Evolutionary conservation across 2,113 vertebrate species (phyloP), one percentile per base, ranked within the genome.

Genomic region (Stegostoma tigrinum): DNA sequence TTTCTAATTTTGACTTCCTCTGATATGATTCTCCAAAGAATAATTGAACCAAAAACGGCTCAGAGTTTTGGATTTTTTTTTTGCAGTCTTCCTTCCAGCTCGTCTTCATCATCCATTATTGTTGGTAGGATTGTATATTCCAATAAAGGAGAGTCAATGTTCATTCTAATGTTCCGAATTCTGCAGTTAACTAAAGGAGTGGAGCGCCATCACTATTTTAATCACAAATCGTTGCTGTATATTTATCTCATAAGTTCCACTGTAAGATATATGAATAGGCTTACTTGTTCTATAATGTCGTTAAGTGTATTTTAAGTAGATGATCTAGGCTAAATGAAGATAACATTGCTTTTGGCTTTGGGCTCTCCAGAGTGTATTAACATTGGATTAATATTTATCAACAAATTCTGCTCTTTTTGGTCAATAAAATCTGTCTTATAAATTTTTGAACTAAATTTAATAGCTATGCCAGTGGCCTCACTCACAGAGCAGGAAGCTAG

Each of bases 331-430:
- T 19, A 55, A 91, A 66, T 64, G 19, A 91, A n/a, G 34, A 66
- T 5, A 66, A 91, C 55, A 91, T 38, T 89, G 23, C 48, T 89
- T 89, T 61, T 61, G 48, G 89, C 15, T 19, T 38, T 38, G 0
- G n/a, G 12, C 64, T 38, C 55, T 34, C 55, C 17, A 64, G 30
- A 91, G 89, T 10, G 64, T 91, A 19, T 38, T 91, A 90, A 90
- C 52, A 64, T 61, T 17, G 87, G 87, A 90, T 61, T 90, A 91
- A 91, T 38, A 64, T 91, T 91, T 30, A 91, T 64, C 14, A 91
- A 91, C n/a, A 55, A 24, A 30, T 30, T 23, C 27, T 30, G 48
- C 86, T 89, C 2, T 55, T 89, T 89, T 89, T 89, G 21, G 27
- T 8, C 15, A 72, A 72, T 72, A 27, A 72, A 4, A 8, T 61